Evolutionary conservation across 2,797 vertebrate species (phyloP).

Genomic region (Clangula hyemalis): DNA sequence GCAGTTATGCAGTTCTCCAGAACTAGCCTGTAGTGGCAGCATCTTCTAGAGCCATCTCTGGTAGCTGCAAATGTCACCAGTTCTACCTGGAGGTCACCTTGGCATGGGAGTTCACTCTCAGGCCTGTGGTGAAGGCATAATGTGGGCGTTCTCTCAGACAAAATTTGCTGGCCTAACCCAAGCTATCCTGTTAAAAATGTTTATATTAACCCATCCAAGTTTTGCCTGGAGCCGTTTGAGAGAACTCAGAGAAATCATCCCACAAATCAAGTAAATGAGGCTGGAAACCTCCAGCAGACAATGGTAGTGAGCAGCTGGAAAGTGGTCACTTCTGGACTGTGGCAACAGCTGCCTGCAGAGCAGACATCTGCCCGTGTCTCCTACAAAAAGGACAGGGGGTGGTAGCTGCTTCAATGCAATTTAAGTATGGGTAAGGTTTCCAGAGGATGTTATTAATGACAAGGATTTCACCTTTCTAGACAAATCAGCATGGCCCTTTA

Average conservation of each 20-base stretch:
- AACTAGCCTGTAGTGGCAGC: neutral
- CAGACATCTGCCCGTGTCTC: neutral
- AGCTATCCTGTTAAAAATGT: neutral
- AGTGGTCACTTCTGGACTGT: neutral
- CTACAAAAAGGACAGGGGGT: neutral
- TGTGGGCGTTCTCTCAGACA: neutral
- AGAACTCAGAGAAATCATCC: neutral
- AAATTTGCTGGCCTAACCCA: neutral
- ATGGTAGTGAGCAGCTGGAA: neutral
- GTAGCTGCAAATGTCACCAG: neutral
- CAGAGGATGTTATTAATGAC: neutral
- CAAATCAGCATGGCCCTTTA: neutral
- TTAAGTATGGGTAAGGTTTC: neutral
- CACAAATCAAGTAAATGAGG: neutral
- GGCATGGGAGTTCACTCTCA: neutral
- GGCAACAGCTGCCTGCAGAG: neutral
- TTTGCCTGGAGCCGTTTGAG: neutral
- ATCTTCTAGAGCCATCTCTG: neutral
- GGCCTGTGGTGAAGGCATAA: neutral
- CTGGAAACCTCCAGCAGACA: neutral
- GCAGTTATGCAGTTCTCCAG: neutral
- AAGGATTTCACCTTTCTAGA: neutral
- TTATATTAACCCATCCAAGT: neutral
- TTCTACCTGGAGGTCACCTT: neutral
- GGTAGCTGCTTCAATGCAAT: neutral